These are phyloP conservation scores for Caenorhabditis briggsae DNA, from an alignment of 1,140 invertebrate species.

Conservation along the genomic window DNA sequence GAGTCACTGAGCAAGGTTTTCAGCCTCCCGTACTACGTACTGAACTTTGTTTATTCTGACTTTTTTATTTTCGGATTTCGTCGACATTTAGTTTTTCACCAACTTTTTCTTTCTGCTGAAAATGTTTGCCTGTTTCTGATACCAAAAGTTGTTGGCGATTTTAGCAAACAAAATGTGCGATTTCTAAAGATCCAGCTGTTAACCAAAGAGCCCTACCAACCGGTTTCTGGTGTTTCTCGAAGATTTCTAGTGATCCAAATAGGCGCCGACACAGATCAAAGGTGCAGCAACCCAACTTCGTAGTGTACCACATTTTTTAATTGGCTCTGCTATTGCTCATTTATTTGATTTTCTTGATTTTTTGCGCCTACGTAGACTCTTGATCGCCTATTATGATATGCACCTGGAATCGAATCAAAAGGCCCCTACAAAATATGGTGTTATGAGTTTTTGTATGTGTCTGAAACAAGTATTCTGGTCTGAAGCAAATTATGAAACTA, in stretches of 20 bases:
- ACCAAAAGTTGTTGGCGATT: not conserved
- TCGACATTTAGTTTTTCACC: not conserved
- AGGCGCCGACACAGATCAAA: not conserved
- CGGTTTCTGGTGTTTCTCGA: not conserved
- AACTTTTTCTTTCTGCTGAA: no score
- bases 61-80: not conserved
- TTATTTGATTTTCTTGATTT: conserved; percentile 9
- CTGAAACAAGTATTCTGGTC: not conserved
- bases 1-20: not conserved
- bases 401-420: conserved; percentile 16
- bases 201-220: not conserved
- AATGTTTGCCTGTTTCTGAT: conserved; percentile 13
- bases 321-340: not conserved
- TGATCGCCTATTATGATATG: conserved; percentile 1
- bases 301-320: not conserved
- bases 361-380: conserved; percentile 7
- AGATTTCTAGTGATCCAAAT: not conserved
- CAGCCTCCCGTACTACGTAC: not conserved
- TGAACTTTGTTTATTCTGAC: not conserved
- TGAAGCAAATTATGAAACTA: not conserved
- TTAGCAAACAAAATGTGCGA: not conserved
- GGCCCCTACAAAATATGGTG: conserved; percentile 6
- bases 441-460: not conserved
- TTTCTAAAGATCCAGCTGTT: not conserved
- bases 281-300: not conserved